Conservation (phyloP, 2,797 vertebrate genomes). For the Falco cherrug region DNA sequence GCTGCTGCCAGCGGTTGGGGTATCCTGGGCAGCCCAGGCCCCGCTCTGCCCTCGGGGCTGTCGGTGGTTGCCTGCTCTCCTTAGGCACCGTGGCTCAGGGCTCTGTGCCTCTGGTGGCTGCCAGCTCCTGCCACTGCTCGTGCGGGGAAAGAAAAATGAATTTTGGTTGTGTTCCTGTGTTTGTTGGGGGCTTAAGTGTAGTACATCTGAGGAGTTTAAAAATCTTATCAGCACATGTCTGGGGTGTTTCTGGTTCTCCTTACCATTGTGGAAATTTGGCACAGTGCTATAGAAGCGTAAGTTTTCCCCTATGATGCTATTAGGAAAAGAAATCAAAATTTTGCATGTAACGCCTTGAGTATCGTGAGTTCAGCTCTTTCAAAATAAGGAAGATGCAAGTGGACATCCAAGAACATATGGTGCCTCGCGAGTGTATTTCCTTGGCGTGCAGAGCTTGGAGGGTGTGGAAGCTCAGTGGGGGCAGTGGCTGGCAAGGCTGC, state of each 20-base stretch:
- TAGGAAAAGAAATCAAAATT: rapidly evolving
- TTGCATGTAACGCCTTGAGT: rapidly evolving
- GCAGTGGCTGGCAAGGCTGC: rapidly evolving
- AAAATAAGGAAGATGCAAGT: not conserved
- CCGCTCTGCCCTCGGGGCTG: rapidly evolving
- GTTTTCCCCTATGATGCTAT: too few relatives aligned
- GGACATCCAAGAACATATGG: rapidly evolving
- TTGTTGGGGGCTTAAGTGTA: rapidly evolving
- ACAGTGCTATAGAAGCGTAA: rapidly evolving
- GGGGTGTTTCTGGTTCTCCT: rapidly evolving
- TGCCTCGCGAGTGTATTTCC: rapidly evolving
- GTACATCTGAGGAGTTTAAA: rapidly evolving
- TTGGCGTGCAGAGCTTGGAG: rapidly evolving
- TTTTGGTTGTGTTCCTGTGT: rapidly evolving
- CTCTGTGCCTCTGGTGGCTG: rapidly evolving
- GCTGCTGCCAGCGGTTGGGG: rapidly evolving
- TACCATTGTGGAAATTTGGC: rapidly evolving
- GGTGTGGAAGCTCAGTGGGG: rapidly evolving
- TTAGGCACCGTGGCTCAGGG: rapidly evolving
- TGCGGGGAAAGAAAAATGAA: rapidly evolving
- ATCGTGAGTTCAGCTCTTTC: not conserved
- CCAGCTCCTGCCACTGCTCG: rapidly evolving
- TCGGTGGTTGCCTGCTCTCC: rapidly evolving
- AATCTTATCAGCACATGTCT: rapidly evolving
- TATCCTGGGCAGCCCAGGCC: rapidly evolving